phyloP scores from a whole-genome alignment of 2,113 vertebrate genomes.

The Hydrolagus affinis region DNA sequence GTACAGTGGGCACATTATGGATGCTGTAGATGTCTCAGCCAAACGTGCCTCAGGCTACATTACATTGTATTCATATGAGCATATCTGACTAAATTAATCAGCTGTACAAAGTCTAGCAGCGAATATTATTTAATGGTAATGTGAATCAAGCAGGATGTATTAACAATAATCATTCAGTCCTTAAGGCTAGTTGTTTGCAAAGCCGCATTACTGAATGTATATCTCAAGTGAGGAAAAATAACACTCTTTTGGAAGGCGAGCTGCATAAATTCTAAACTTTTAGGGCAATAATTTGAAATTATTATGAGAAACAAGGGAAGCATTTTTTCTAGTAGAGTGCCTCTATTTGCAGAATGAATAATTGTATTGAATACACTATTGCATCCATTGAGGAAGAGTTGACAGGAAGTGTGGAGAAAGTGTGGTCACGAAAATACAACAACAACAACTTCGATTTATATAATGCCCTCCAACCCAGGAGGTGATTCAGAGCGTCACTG shows the following conservation, averaged over 20 bases:
- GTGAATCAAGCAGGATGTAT: background rate
- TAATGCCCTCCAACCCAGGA: too few species aligned
- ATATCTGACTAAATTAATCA: background rate
- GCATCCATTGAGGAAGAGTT: too few species aligned
- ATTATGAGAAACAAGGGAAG: background rate
- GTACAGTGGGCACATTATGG: background rate
- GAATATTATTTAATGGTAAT: background rate
- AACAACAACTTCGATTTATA: too few species aligned
- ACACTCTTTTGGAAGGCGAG: background rate
- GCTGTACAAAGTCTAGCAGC: background rate
- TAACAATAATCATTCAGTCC: slow-evolving; percentile 1
- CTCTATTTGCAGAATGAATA: too few species aligned
- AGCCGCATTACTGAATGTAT: background rate
- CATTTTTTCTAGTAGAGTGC: too few species aligned
- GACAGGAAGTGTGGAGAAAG: too few species aligned
- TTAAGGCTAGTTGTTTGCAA: background rate
- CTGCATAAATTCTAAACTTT: background rate
- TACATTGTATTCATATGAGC: background rate
- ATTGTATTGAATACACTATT: too few species aligned
- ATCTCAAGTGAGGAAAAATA: background rate
- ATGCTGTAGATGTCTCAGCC: background rate
- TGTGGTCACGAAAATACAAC: too few species aligned
- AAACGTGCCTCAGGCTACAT: background rate
- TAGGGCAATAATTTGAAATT: background rate
- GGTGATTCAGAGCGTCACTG: too few species aligned